Conservation (phyloP, 2,113 vertebrate genomes). For the Falco punctatus region DNA sequence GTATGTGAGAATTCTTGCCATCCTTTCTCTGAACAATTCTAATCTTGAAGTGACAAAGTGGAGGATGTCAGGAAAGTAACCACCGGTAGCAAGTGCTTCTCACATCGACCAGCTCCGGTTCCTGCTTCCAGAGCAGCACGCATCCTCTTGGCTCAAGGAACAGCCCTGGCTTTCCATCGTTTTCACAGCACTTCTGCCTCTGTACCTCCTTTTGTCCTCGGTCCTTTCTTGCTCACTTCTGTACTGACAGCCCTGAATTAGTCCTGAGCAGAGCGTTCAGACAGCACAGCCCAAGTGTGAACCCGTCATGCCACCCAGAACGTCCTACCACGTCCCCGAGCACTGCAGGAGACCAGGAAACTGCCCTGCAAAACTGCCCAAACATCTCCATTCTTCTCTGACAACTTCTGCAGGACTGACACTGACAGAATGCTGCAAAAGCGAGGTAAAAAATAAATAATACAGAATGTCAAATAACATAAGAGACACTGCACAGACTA, state of each 20-base stretch:
- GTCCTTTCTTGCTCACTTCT: not conserved
- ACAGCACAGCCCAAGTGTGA: not conserved
- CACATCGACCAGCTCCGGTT: not conserved
- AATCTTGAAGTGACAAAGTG: not conserved
- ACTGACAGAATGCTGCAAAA: not conserved
- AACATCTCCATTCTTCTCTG: not conserved
- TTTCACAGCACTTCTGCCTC: not conserved
- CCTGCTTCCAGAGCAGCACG: not conserved
- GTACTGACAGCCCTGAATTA: not conserved
- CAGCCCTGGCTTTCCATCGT: not conserved
- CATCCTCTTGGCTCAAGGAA: not conserved
- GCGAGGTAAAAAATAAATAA: not conserved
- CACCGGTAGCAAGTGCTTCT: not conserved
- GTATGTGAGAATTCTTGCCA: not conserved
- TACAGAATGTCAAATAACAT: fast-evolving
- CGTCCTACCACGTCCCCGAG: not conserved
- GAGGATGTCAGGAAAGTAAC: not conserved
- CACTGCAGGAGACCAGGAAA: not conserved
- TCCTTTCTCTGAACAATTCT: not conserved
- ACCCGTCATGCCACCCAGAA: not conserved
- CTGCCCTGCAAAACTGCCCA: fast-evolving
- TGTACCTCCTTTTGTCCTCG: not conserved
- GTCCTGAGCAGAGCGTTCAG: not conserved
- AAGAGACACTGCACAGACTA: not conserved
- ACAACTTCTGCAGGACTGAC: not conserved